These are phyloP conservation scores for Elephas maximus DNA, from an alignment of 2,113 vertebrate genomes.

Conservation along the genomic window DNA sequence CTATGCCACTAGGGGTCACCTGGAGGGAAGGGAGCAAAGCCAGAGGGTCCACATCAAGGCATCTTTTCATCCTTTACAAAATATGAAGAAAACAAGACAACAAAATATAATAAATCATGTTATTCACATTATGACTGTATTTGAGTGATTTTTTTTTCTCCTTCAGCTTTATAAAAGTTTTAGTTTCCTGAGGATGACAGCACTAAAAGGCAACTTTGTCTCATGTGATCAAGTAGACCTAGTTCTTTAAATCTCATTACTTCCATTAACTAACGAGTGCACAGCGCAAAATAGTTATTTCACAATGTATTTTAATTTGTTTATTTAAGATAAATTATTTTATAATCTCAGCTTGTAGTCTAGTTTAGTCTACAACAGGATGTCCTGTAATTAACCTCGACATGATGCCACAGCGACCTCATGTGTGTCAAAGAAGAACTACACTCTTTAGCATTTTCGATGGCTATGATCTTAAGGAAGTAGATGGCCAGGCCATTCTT, in stretches of 20 bases:
- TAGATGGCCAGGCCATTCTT: neutral
- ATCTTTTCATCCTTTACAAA: neutral
- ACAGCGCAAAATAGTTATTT: neutral
- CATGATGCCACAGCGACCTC: too few relatives aligned
- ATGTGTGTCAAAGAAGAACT: too few relatives aligned
- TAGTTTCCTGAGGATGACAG: neutral
- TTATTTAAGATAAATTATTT: conserved; percentile 43
- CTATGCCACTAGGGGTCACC: neutral
- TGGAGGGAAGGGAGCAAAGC: neutral
- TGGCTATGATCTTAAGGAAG: too few relatives aligned
- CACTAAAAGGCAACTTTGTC: neutral
- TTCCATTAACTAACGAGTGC: neutral
- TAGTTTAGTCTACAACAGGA: too few relatives aligned
- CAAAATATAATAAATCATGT: neutral
- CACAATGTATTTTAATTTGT: neutral
- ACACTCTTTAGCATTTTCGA: too few relatives aligned
- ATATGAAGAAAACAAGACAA: neutral
- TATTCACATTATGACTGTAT: neutral
- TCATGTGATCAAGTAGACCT: neutral
- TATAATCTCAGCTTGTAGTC: neutral
- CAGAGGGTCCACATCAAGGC: neutral
- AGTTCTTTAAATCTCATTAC: neutral
- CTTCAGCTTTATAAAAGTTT: neutral
- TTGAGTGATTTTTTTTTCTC: neutral
- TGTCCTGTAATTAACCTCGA: too few relatives aligned